Conservation (phyloP, 2,113 vertebrate genomes). For the Melierax canorus region DNA sequence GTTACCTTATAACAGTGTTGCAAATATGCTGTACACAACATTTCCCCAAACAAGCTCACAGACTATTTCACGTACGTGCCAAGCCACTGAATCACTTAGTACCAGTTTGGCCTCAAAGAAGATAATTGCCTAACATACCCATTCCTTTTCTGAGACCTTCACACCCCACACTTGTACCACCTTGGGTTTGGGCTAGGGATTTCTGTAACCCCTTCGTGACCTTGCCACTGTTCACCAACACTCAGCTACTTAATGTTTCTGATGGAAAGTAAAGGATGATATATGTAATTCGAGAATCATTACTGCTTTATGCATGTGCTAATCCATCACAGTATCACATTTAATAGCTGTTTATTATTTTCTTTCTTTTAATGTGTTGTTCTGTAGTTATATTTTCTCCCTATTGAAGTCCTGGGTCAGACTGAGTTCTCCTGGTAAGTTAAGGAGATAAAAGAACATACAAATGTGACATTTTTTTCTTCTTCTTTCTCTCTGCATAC, state of each 20-base stretch:
- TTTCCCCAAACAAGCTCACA: background rate
- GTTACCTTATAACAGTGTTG: background rate
- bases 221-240: background rate
- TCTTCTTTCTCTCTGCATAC: background rate
- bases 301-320: background rate
- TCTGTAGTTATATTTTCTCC: background rate
- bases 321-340: background rate
- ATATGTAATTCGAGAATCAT: background rate
- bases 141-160: background rate
- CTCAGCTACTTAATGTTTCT: background rate
- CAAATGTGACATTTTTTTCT: background rate
- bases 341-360: background rate
- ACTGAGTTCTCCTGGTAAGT: background rate
- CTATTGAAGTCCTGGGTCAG: background rate
- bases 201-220: background rate
- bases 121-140: background rate
- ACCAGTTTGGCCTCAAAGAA: background rate
- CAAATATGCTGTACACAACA: background rate
- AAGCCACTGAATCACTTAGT: background rate
- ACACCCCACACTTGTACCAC: background rate
- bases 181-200: background rate
- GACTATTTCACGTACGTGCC: background rate
- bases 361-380: background rate
- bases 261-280: background rate
- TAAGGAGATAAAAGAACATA: background rate